A percentile compares a stretch with the other conserved stretches of the same genome.
These are phyloP conservation scores for Oreochromis niloticus DNA, from an alignment of 2,113 vertebrate species.

Conservation along the genomic window DNA sequence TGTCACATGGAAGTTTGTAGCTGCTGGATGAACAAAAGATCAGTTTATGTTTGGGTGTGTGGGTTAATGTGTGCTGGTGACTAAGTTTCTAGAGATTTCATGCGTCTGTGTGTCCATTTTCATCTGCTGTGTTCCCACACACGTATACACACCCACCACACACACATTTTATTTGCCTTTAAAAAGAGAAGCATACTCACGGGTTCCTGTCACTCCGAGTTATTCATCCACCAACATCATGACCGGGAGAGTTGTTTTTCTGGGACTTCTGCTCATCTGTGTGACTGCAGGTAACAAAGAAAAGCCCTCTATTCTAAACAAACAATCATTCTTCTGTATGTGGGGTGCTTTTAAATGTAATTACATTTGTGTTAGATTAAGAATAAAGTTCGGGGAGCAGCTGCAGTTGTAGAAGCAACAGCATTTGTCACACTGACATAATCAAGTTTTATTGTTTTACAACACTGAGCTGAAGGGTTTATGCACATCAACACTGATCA, in stretches of 20 bases:
- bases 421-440: not conserved
- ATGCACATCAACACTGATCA: not conserved
- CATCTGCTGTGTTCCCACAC: conserved; percentile 43
- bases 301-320: not conserved
- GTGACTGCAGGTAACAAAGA: conserved; percentile 46
- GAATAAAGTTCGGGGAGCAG: not conserved
- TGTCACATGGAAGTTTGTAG: not conserved
- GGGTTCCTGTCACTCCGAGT: not conserved
- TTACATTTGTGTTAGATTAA: not conserved
- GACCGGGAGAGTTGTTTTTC: conserved; percentile 38
- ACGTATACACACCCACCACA: not conserved
- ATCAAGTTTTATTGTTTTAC: not conserved
- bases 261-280: conserved; percentile 54
- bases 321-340: not conserved
- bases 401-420: not conserved
- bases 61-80: not conserved
- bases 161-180: not conserved
- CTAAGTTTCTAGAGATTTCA: conserved; percentile 14
- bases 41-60: not conserved
- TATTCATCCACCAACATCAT: conserved; percentile 41
- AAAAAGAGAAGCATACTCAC: not conserved
- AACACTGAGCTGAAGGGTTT: not conserved
- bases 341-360: not conserved
- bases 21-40: not conserved
- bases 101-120: not conserved